A percentile compares a stretch with the other conserved stretches of the same genome.
These are phyloP conservation scores for Metridium senile DNA, from an alignment of 92 coral and sea anemone genomes.

Conservation along the genomic window DNA sequence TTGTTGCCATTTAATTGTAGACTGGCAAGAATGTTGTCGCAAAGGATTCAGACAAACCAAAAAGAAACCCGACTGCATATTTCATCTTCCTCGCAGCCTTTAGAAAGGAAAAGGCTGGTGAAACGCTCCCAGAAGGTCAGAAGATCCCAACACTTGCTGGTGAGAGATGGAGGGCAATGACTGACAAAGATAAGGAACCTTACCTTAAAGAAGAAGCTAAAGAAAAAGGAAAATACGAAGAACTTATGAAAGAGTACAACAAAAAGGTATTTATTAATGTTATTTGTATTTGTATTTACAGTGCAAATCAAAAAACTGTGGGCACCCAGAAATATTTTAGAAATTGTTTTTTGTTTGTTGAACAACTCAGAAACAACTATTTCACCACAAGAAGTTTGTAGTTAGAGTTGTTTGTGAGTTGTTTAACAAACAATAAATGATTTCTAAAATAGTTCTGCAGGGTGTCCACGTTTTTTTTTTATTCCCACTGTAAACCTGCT, in stretches of 20 bases:
- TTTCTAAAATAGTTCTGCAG: background rate
- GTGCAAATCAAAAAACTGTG: too few species aligned
- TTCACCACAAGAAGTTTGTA: too few species aligned
- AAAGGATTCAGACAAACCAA: conserved; percentile 87
- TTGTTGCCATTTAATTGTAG: conserved; percentile 29
- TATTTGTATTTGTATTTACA: background rate
- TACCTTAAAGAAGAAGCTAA: conserved; percentile 64
- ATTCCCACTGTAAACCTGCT: too few species aligned
- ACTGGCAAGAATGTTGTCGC: conserved; percentile 54
- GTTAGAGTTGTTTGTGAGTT: too few species aligned
- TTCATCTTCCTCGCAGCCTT: conserved; percentile 85
- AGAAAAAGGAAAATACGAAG: conserved; percentile 71
- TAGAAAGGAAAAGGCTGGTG: conserved; percentile 67
- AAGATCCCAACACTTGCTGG: conserved; percentile 89
- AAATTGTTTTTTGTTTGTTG: too few species aligned
- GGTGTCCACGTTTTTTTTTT: too few species aligned
- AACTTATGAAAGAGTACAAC: conserved; percentile 70
- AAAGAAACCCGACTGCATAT: conserved; percentile 86
- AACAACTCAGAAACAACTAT: too few species aligned
- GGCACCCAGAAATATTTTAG: too few species aligned
- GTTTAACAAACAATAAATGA: too few species aligned
- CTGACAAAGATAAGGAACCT: conserved; percentile 67
- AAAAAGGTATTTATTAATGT: conserved; percentile 61
- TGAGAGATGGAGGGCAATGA: conserved; percentile 88
- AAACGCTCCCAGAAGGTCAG: conserved; percentile 50